Evolutionary conservation across 1,140 invertebrate species (phyloP).

Genomic region (Drosophila serrata): DNA sequence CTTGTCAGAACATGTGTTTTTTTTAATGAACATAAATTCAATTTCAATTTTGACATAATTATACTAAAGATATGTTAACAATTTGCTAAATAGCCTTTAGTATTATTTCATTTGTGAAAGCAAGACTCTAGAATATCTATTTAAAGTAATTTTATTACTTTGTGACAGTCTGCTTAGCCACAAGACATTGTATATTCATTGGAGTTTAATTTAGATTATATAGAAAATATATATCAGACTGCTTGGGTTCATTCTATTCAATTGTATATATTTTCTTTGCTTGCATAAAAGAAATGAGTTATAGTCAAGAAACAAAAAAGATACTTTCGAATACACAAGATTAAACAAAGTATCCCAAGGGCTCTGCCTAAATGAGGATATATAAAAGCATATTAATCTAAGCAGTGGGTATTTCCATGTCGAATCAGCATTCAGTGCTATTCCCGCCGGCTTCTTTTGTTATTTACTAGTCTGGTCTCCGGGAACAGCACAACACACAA

Average conservation of each 20-base stretch:
- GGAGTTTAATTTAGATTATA: not conserved
- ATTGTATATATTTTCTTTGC: not conserved
- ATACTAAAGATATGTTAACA: not conserved
- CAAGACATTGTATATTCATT: not conserved
- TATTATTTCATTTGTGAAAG: not conserved
- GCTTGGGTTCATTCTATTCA: not conserved
- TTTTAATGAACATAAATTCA: not conserved
- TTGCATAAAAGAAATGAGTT: not conserved
- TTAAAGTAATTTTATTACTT: not conserved
- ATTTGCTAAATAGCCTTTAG: not conserved
- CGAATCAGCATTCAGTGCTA: not conserved
- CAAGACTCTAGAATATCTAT: not conserved
- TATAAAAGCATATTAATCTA: slow-evolving; percentile 6
- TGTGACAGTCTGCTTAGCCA: not conserved
- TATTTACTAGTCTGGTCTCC: slow-evolving; percentile 39
- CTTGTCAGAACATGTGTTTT: slow-evolving; percentile 1
- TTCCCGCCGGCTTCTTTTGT: slow-evolving; percentile 22
- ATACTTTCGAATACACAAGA: not conserved
- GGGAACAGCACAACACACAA: slow-evolving; percentile 32
- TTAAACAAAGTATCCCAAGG: slow-evolving; percentile 1
- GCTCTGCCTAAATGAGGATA: not conserved
- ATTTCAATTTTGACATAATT: not conserved
- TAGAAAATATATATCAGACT: not conserved
- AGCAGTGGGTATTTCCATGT: slow-evolving; percentile 21
- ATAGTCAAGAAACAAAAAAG: not conserved